Base-by-base conservation (phyloP, 2,888 invertebrate species). In the Venusia cambrica region DNA sequence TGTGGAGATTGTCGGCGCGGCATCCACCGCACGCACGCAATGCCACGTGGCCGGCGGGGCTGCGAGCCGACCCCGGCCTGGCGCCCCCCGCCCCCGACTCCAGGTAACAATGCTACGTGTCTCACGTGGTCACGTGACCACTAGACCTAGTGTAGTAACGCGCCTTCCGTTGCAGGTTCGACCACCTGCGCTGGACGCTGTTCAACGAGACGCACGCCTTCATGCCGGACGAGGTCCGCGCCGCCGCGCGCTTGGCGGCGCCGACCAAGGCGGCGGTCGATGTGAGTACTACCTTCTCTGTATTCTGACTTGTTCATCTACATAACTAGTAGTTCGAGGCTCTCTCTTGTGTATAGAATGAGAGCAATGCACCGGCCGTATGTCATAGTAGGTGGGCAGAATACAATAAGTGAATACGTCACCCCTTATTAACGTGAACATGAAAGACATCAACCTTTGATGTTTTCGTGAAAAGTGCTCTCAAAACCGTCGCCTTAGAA, bases 121-220 rank as follows among this genome's bases (percentile, higher is more conserved):
- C 92, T 93, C 32, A 93, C 93, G 64, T 88, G 89, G 4, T 75
- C 80, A 51, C 74, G 89, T 32, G 68, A 73, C 22, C 89, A 5
- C 15, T 1, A 9, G 38, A 79, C 89, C 79, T 36, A 84, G 88
- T 9, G 69, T 87, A 31, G 79, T 80, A 48, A 69, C 80, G 43
- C 74, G 74, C 2, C 22, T 44, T 13, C 66, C 66, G 12, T 6
- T 21, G 19, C 50, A 69, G 80, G 47, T 84, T 83, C 81, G 96
- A 97, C 78, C 90, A 97, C 45, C 88, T 95, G 25, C 91, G 92
- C 20, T 98, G 97, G 94, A 92, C 93, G 31, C 92, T 94, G 64
- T 94, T 98, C 71, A 97, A 97, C 65, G 89, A 88, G 43, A 93
- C 93, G 7, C 95, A 97, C 70, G 90, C 94, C 17, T 94, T 94